Evolutionary conservation across 2,888 invertebrate species (phyloP), one percentile per base, ranked within the genome.

Genomic region (Anoncus sp.): DNA sequence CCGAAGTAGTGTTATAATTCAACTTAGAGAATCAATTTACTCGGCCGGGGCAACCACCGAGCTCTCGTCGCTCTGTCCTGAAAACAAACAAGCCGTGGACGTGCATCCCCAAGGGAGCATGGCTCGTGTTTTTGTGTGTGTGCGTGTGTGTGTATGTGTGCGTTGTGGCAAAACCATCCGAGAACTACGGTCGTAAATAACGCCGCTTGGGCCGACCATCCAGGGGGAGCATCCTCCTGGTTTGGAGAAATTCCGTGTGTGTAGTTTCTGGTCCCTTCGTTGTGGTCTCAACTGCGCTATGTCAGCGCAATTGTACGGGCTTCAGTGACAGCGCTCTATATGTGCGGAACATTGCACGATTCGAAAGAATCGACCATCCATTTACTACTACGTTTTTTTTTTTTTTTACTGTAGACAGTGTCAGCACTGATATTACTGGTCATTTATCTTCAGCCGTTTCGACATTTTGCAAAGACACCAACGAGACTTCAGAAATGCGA

Each of bases 11-110:
- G 84, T 85, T 84, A 84, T 87, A 87, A 87, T 87, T 86, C 86
- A 85, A 87, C 84, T 86, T 84, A 77, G 70, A 65, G 83, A 84
- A 85, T 85, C 87, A 87, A 88, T 87, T 86, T 85, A 82, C 79
- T 81, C 27, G 55, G 43, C 55, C 45, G 20, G 75, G 10, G 63
- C 59, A 51, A 51, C 38, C 43, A 14, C 31, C 43, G 53, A 6
- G 51, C 49, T 43, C 38, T 66, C 53, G 65, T 45, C 49, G 47
- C 55, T 63, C 35, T 31, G 38, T 43, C 60, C 59, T 49, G 73
- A 49, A 77, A 73, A 69, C 72, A 65, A 75, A 75, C 70, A 75
- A 71, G 65, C 65, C 18, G 40, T n/a, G 7, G 27, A 31, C 38
- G 27, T 20, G 63, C 31, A 31, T 14, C 27, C 63, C 55, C 63